Evolutionary conservation across 2,888 invertebrate genomes (phyloP), one percentile per base, ranked within the genome.

Genomic region (Pyrrhia umbra): DNA sequence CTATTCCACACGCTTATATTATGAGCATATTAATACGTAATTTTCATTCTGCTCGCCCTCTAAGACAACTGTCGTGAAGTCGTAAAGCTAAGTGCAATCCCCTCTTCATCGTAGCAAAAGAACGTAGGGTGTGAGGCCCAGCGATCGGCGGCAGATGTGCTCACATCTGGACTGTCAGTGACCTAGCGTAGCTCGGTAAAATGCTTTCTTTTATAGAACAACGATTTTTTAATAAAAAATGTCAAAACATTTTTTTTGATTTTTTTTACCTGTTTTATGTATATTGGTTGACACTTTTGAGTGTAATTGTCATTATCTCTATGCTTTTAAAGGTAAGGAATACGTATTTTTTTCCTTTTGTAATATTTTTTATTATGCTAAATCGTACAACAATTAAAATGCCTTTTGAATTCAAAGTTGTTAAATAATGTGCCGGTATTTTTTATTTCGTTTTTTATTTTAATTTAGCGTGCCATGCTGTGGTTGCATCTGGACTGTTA

Each of bases 131-230:
- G 68, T 74, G 85, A 85, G 89, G 86, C 86, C 88, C 89, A 88
- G 84, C 80, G 82, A 68, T 54, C 85, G 81, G 63, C 57, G 84
- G 85, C 88, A 88, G 88, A 87, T 88, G 88, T 57, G 55, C 40
- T 27, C 66, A 39, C 88, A 88, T 86, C 87, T 88, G 88, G 82
- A 68, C 75, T 69, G 81, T 56, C 79, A 79, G 66, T 77, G 84
- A 81, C 79, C 85, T 78, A 78, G 75, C 59, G 52, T 46, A 51
- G 45, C 52, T 40, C 45, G 39, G 59, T 60, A 68, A 68, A 68
- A 74, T 68, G 60, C 80, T 75, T 72, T 78, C 80, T 80, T 77
- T 71, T 62, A 61, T 25, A 49, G 37, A 16, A 34, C n/a, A 15
- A 47, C 25, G 56, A 60, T 45, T 62, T 52, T 39, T 63, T 56